Base-by-base conservation (phyloP, 2,888 invertebrate species). In the Galeruca laticollis region DNA sequence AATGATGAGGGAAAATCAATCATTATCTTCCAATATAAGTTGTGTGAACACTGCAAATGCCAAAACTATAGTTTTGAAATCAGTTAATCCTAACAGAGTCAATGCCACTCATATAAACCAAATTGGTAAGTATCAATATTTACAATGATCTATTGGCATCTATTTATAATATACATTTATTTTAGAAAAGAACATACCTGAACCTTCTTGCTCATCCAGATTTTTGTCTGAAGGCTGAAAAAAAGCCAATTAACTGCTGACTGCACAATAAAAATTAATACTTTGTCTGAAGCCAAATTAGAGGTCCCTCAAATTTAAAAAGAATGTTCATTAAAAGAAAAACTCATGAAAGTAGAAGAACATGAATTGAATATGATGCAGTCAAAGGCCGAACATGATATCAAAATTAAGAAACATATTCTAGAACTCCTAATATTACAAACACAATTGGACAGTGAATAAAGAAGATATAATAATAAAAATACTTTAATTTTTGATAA, bases 281-380 rank as follows among this genome's bases (percentile, higher is more conserved):
- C 20, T 20, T 20, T 60, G 60, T 43, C 60, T 26, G 26, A 60
- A 40, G 49, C 60, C 11, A 60, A 60, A 60, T 18, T 60, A n/a
- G 47, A 60, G 10, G 26, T 43, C 2, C 5, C 31, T 13, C 18
- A 60, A 47, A 9, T 47, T 26, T 21, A 60, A 15, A 20, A 52
- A 21, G 21, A 52, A 21, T 52, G 52, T 10, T 26, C 21, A 13
- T 10, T 21, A 21, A 52, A 52, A 21, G 52, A 52, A 11, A 37
- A 6, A 37, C 37, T 37, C 37, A 37, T 21, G 52, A 52, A 52
- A 52, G 52, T 47, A 47, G 60, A 60, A 40, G 49, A 60, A 31
- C 60, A 60, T 31, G 20, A 13, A 20, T 60, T 60, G 47, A n/a
- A 60, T 43, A 60, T 60, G n/a, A 60, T n/a, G 18, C 47, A 60